Evolutionary conservation across 2,888 invertebrate species (phyloP).

Genomic region (Tenthredo mesomela): DNA sequence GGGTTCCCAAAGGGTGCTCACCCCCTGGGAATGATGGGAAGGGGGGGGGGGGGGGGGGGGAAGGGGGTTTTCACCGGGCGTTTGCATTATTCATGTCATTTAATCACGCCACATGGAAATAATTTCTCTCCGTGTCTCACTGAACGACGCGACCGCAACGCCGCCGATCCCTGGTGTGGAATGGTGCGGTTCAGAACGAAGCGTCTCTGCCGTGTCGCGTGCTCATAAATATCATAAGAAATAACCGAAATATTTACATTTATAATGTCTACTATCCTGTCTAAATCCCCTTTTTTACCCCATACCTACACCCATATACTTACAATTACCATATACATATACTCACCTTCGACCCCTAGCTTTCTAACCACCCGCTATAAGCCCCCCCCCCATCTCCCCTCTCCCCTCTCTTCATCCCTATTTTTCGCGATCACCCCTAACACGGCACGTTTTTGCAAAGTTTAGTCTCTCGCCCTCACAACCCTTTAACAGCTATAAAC

Average conservation of each 20-base stretch:
- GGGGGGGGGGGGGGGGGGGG: no score
- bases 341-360: not conserved
- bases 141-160: not conserved
- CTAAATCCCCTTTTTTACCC: not conserved
- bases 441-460: slow-evolving; percentile 28
- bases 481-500: slow-evolving; percentile 45
- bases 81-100: slow-evolving; percentile 53
- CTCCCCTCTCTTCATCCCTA: no score
- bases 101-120: slow-evolving; percentile 53
- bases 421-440: not conserved
- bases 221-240: slow-evolving; percentile 52
- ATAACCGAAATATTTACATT: slow-evolving; percentile 43
- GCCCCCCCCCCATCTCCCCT: not conserved
- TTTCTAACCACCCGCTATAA: slow-evolving; percentile 12
- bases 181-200: slow-evolving; percentile 29
- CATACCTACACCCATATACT: not conserved
- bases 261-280: slow-evolving; percentile 19
- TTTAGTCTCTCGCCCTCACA: not conserved
- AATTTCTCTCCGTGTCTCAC: slow-evolving; percentile 41
- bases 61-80: no score
- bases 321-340: not conserved
- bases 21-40: no score
- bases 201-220: slow-evolving; percentile 47
- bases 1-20: slow-evolving; percentile 38
- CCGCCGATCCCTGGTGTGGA: not conserved